These are phyloP conservation scores for Siniperca obscura DNA, from an alignment of 2,797 vertebrate species.

Conservation along the genomic window DNA sequence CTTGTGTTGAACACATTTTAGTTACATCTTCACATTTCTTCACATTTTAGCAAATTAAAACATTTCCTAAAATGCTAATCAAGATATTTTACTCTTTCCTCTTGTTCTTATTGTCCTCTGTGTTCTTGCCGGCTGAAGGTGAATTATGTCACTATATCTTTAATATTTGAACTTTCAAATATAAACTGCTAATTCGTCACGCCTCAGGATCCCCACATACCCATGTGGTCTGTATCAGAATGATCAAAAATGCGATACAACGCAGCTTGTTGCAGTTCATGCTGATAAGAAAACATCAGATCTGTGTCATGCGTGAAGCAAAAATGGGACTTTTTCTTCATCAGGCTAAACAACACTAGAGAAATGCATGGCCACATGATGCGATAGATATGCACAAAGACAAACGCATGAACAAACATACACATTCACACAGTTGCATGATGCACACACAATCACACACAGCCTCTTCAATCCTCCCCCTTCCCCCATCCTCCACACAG, in stretches of 20 bases:
- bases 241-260: neutral
- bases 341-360: conserved; percentile 29
- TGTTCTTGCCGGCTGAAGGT: neutral
- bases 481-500: conserved; percentile 56
- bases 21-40: neutral
- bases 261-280: neutral
- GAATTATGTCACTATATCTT: conserved; percentile 8
- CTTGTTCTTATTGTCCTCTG: neutral
- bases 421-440: conserved; percentile 25
- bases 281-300: conserved; percentile 24
- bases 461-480: conserved; percentile 41
- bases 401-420: conserved; percentile 41
- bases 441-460: conserved; percentile 23
- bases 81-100: neutral
- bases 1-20: neutral
- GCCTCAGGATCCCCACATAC: conserved; percentile 15
- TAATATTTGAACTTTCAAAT: conserved; percentile 3
- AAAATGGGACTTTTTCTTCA: neutral
- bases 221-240: conserved; percentile 12
- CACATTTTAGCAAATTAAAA: neutral
- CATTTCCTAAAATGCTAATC: neutral
- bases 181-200: neutral
- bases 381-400: conserved; percentile 19
- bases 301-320: conserved; percentile 27
- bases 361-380: conserved; percentile 18